Evolutionary conservation across 2,888 invertebrate genomes (phyloP).

Genomic region (Hydrotaea diabolus): DNA sequence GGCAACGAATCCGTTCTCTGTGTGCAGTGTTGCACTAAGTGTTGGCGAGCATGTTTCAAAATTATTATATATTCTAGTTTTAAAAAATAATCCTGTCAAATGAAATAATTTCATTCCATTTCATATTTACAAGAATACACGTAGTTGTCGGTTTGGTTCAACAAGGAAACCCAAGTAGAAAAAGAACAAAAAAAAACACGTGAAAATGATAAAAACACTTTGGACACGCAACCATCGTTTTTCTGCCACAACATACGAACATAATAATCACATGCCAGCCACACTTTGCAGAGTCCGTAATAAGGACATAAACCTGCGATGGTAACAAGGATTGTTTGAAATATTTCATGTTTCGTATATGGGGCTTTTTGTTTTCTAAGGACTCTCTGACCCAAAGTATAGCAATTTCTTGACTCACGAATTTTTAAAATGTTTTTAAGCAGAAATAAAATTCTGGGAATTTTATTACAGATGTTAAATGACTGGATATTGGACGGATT

Average conservation of each 20-base stretch:
- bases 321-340: not conserved
- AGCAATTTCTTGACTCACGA: not conserved
- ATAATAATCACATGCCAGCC: conserved; percentile 39
- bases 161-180: not conserved
- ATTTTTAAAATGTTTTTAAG: not conserved
- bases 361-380: conserved; percentile 18
- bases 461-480: conserved; percentile 38
- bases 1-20: not conserved
- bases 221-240: conserved; percentile 56
- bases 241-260: not conserved
- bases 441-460: conserved; percentile 17
- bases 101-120: conserved; percentile 31
- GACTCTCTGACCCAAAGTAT: no score
- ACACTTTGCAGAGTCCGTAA: conserved; percentile 11
- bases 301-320: no score
- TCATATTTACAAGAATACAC: not conserved
- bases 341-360: not conserved
- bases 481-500: not conserved
- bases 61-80: not conserved
- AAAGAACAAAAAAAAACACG: not conserved
- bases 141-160: not conserved
- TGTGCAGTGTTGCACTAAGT: no score
- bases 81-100: conserved; percentile 38
- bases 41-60: not conserved
- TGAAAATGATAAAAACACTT: conserved; percentile 58